Conservation (phyloP, 2,113 vertebrate species). For the Quiscalus mexicanus region DNA sequence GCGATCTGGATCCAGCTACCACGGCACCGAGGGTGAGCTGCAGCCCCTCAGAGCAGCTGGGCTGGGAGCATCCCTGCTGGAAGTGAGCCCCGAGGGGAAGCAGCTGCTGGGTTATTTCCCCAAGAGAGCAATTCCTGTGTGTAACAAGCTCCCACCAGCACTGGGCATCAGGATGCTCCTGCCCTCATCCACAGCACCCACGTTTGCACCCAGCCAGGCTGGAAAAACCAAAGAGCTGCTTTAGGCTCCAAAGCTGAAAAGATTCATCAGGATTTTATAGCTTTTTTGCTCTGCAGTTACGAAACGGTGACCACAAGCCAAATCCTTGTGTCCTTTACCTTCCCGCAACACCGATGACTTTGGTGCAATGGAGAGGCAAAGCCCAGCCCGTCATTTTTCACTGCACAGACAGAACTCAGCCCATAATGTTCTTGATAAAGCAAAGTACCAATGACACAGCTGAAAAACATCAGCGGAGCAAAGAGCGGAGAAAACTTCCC, state of each 20-base stretch:
- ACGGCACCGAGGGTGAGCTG: not conserved
- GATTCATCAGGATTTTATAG: constrained; percentile 28
- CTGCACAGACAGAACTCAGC: constrained; percentile 10
- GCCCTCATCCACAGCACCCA: not conserved
- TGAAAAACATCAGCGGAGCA: constrained; percentile 57
- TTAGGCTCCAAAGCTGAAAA: not conserved
- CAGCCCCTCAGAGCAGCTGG: not conserved
- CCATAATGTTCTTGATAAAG: not conserved
- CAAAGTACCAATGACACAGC: constrained; percentile 52
- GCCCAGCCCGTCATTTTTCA: not conserved
- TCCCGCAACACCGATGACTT: not conserved
- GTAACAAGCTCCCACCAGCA: not conserved
- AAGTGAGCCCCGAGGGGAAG: not conserved
- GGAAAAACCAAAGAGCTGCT: not conserved
- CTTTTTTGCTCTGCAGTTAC: constrained; percentile 10
- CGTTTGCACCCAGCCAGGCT: not conserved
- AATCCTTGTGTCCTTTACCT: constrained; percentile 4
- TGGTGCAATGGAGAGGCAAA: not conserved
- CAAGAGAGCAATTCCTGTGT: not conserved
- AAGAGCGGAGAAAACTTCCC: constrained; percentile 51
- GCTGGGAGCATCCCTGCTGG: not conserved
- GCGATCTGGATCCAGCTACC: not conserved
- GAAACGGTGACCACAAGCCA: constrained; percentile 34
- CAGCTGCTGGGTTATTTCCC: not conserved
- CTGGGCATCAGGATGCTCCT: not conserved